Evolutionary conservation across 2,888 invertebrate species (phyloP).

Genomic region (Cheilosia vulpina): DNA sequence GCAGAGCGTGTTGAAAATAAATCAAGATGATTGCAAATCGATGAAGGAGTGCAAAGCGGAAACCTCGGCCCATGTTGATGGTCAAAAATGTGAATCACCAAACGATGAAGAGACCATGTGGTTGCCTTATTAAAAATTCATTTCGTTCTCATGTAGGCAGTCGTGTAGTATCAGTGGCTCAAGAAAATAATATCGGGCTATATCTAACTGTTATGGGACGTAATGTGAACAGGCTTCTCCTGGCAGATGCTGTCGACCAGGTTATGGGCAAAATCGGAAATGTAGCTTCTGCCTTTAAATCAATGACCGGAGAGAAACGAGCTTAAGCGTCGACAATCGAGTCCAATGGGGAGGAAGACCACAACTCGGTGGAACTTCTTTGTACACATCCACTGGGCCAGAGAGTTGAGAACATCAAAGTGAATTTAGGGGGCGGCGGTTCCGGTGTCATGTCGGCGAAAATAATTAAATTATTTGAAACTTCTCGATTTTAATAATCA

Average conservation of each 20-base stretch:
- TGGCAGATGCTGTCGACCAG: conserved; percentile 50
- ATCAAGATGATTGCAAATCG: conserved; percentile 65
- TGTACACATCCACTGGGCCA: conserved; percentile 2
- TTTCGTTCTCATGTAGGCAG: conserved; percentile 50
- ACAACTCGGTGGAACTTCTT: conserved; percentile 36
- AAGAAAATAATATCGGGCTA: not conserved
- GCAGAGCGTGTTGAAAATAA: conserved; percentile 31
- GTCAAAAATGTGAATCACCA: conserved; percentile 44
- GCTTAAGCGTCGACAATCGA: conserved; percentile 29
- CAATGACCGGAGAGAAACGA: conserved; percentile 35
- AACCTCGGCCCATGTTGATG: conserved; percentile 16
- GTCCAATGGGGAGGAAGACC: conserved; percentile 26
- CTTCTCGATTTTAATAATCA: conserved; percentile 55
- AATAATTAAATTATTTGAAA: conserved; percentile 61
- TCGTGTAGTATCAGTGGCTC: conserved; percentile 1
- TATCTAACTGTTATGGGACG: not conserved
- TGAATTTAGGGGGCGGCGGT: not conserved
- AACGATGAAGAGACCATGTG: conserved; percentile 46
- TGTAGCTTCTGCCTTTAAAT: conserved; percentile 7
- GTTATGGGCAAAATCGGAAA: conserved; percentile 16
- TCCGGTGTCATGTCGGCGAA: conserved; percentile 13
- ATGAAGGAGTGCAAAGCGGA: conserved; percentile 8
- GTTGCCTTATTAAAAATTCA: conserved; percentile 63
- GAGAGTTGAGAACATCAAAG: conserved; percentile 43
- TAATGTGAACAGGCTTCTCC: conserved; percentile 11